Evolutionary conservation across 2,797 vertebrate genomes (phyloP).

Genomic region (Siniperca scherzeri): DNA sequence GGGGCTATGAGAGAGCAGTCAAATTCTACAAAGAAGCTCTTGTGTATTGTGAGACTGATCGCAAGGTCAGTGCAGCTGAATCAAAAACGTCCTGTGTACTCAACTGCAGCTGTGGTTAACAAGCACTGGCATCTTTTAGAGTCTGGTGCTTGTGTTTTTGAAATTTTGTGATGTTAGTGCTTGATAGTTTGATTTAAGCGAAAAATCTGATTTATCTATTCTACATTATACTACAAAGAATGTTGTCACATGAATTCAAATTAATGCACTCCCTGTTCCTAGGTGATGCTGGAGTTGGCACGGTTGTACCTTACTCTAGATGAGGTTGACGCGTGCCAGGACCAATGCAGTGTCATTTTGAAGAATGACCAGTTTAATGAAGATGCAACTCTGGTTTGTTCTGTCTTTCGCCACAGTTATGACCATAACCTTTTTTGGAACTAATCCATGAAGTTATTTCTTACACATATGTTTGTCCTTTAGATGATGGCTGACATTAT

Average conservation of each 20-base stretch:
- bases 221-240: conserved; percentile 17
- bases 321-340: conserved; percentile 91
- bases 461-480: conserved; percentile 54
- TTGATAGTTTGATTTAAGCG: conserved; percentile 34
- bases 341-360: conserved; percentile 93
- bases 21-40: conserved; percentile 99
- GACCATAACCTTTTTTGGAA: not conserved
- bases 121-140: conserved; percentile 59
- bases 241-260: conserved; percentile 30
- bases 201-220: conserved; percentile 10
- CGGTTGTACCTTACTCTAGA: conserved; percentile 93
- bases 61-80: conserved; percentile 91
- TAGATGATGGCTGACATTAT: conserved; percentile 98
- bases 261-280: conserved; percentile 39
- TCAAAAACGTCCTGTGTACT: conserved; percentile 83
- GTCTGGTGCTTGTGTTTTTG: conserved; percentile 36
- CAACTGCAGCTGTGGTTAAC: conserved; percentile 83
- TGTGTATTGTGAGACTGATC: conserved; percentile 96
- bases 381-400: conserved; percentile 92
- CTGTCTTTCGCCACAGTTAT: conserved; percentile 5
- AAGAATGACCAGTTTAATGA: conserved; percentile 94
- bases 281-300: conserved; percentile 97
- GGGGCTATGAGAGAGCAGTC: conserved; percentile 96
- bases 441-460: conserved; percentile 2
- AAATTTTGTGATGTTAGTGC: conserved; percentile 30